phyloP scores from a whole-genome alignment of 2,888 invertebrate genomes.

The Drosophila meridionalis region DNA sequence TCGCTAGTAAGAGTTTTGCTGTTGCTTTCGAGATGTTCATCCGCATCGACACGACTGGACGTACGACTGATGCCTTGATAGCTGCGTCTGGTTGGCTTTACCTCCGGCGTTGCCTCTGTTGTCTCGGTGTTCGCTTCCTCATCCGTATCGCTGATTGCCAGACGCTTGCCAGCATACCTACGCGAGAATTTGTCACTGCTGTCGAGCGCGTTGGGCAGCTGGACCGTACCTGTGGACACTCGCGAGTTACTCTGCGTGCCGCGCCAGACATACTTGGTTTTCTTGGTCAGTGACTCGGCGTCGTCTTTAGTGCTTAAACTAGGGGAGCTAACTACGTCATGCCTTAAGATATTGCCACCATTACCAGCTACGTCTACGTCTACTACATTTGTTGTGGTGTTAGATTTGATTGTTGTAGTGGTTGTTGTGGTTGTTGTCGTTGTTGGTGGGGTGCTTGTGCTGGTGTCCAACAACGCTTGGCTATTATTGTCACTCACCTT shows the following conservation, averaged over 20 bases:
- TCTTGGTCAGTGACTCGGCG: slow-evolving; percentile 5
- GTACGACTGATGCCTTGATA: slow-evolving; percentile 45
- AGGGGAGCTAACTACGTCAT: slow-evolving; percentile 71
- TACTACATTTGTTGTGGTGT: slow-evolving; percentile 36
- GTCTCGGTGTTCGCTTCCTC: slow-evolving; percentile 13
- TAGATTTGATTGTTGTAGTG: slow-evolving; percentile 21
- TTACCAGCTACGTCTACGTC: slow-evolving; percentile 72
- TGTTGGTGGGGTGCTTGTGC: slow-evolving; percentile 40
- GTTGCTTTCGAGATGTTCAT: not conserved
- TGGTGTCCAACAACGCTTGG: slow-evolving; percentile 51
- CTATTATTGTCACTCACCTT: slow-evolving; percentile 84
- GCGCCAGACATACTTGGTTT: slow-evolving; percentile 54
- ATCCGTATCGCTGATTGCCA: slow-evolving; percentile 50
- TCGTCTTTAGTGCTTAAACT: slow-evolving; percentile 55
- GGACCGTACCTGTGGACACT: slow-evolving; percentile 17
- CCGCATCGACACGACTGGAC: not conserved
- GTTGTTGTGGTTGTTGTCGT: slow-evolving; percentile 41
- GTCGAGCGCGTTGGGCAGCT: slow-evolving; percentile 36
- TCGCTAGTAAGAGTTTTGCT: not conserved
- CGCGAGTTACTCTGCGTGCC: slow-evolving; percentile 38
- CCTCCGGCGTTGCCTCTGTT: not conserved
- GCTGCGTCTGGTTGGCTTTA: slow-evolving; percentile 19
- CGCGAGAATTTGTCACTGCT: slow-evolving; percentile 55
- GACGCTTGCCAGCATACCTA: slow-evolving; percentile 74
- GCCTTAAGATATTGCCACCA: slow-evolving; percentile 78